These are phyloP conservation scores for Phyllotis vaccarum DNA, from an alignment of 2,797 vertebrate genomes.

Conservation along the genomic window DNA sequence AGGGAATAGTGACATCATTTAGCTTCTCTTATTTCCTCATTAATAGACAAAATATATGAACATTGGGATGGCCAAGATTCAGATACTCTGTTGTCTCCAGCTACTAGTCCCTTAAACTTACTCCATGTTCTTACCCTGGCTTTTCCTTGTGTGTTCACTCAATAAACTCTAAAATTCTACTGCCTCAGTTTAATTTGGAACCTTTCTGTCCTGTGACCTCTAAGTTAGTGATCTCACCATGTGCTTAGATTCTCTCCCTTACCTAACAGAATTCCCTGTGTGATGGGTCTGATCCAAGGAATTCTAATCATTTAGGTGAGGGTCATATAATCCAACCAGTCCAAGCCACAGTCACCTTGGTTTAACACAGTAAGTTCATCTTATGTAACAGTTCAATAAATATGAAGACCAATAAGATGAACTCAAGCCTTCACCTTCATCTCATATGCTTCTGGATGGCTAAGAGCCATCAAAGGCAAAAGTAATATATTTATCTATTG, in stretches of 20 bases:
- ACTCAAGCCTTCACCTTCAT: not conserved
- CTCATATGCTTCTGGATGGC: not conserved
- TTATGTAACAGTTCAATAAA: conserved; percentile 29
- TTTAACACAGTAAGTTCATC: not conserved
- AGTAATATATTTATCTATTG: not conserved
- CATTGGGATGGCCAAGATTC: not conserved
- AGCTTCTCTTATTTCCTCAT: not conserved
- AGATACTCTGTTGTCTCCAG: not conserved
- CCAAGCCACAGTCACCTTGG: not conserved
- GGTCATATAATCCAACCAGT: not conserved
- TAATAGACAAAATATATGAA: not conserved
- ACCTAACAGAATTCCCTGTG: not conserved
- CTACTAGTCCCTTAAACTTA: not conserved
- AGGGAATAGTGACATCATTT: not conserved
- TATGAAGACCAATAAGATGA: not conserved
- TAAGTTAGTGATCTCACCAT: not conserved
- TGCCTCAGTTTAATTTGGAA: conserved; percentile 1
- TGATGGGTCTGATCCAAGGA: not conserved
- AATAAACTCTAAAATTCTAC: not conserved
- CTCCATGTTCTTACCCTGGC: not conserved
- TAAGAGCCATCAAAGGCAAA: not conserved
- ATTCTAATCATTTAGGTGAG: not conserved
- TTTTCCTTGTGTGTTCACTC: not conserved
- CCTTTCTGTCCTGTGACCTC: not conserved
- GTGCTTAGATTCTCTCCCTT: not conserved